A percentile compares a stretch with the other conserved stretches of the same genome.
Evolutionary conservation across 2,113 vertebrate species (phyloP).

Genomic region (Pimephales promelas): DNA sequence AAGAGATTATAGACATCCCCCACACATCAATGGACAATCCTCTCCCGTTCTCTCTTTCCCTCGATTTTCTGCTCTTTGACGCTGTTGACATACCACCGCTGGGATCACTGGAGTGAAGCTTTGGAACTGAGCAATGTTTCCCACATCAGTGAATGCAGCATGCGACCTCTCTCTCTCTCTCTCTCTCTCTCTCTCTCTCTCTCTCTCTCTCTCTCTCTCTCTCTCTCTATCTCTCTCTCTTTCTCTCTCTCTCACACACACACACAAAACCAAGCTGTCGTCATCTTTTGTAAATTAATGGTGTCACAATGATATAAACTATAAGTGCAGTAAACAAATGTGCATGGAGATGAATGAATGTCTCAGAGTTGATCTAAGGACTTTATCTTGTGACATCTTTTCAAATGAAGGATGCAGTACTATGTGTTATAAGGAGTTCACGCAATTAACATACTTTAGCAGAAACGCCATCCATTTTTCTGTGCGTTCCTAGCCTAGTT

Average conservation of each 20-base stretch:
- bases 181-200: no score
- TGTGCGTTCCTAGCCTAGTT: background rate
- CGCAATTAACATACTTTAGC: background rate
- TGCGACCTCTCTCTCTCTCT: background rate
- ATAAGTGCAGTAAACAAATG: background rate
- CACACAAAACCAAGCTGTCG: background rate
- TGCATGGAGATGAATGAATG: slow-evolving; percentile 6
- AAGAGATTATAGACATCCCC: slow-evolving; percentile 49
- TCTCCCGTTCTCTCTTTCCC: slow-evolving; percentile 9
- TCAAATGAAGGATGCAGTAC: background rate
- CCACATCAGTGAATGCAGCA: slow-evolving; percentile 27
- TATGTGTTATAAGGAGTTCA: slow-evolving; percentile 3
- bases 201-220: no score
- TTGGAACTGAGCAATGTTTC: slow-evolving; percentile 38
- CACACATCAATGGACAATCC: slow-evolving; percentile 47
- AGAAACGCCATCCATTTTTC: background rate
- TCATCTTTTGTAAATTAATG: background rate
- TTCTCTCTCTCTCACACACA: no score
- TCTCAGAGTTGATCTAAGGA: slow-evolving; percentile 18
- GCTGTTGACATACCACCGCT: slow-evolving; percentile 42
- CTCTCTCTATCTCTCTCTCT: no score
- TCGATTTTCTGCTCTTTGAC: slow-evolving; percentile 38
- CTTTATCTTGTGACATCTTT: background rate
- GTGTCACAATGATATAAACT: background rate
- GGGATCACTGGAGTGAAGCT: slow-evolving; percentile 38